Base-by-base conservation (phyloP, 35 echinoderm and acorn worm species). In the Heliocidaris erythrogramma region DNA sequence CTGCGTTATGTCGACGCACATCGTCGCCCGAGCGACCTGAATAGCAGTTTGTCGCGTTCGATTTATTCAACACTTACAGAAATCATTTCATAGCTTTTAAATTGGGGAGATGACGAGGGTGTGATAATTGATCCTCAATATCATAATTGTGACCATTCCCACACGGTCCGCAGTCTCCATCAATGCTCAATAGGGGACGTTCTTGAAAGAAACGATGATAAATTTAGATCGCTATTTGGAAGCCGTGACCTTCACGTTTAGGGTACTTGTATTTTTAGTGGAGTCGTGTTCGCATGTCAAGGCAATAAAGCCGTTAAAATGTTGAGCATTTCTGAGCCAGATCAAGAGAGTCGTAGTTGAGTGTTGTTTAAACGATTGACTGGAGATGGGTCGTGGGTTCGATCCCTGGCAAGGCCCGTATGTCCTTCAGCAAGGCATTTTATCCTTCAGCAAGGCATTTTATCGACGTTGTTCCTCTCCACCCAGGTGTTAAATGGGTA, bases 101-200 rank as follows among this genome's bases (percentile, higher is more conserved):
- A 89, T 47, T 47, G 47, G 87, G 47, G 87, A 89, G 47, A 89
- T 48, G 87, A 89, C 47, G 47, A 32, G 31, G 87, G 32, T 32
- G 32, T 89, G 87, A 47, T 27, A 89, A 89, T 48, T 47, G 47
- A 89, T 47, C 87, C 31, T 9, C 29, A 4, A 32, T 7, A 89
- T 89, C 87, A 89, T 89, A 89, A 89, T 89, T 89, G 87, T 89
- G 87, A 31, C 30, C 87, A 89, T 89, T 89, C 47, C 47, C 87
- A 24, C 87, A 89, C 65, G 65, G 65, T 78, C 65, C 8, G 14
- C 52, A 56, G 52, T 56, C 52, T 56, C 52, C 52, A 56, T 13
- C 52, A 56, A 0, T 56, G 52, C 52, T 56, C 52, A 27, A 27
- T 78, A 21, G 27, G 27, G 27, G 65, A 78, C 65, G 65, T 78